Conservation (phyloP, 2,113 vertebrate species). For the Rousettus leschenaultii region DNA sequence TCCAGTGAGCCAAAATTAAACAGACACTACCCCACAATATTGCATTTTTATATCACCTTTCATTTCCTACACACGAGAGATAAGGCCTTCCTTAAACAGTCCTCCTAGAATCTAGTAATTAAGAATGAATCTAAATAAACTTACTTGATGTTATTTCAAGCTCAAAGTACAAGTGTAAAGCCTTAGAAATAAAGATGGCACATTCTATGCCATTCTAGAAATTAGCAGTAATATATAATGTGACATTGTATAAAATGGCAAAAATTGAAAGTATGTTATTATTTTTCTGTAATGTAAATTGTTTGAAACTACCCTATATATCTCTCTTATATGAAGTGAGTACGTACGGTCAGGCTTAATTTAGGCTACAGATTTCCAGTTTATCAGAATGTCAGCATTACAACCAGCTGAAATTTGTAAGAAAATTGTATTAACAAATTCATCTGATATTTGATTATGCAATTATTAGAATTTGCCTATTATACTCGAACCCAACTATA, state of each 20-base stretch:
- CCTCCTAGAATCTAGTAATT: slow-evolving; percentile 18
- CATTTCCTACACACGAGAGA: not conserved
- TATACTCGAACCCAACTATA: not conserved
- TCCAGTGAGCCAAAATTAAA: slow-evolving; percentile 62
- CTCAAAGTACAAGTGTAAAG: not conserved
- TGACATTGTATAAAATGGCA: slow-evolving; percentile 8
- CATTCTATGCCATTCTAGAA: not conserved
- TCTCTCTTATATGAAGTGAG: not conserved
- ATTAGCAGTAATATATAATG: not conserved
- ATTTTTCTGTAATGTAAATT: not conserved
- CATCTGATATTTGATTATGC: not conserved
- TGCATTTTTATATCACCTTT: slow-evolving; percentile 48
- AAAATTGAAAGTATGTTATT: not conserved
- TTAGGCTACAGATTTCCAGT: not conserved
- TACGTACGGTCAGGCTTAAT: not conserved
- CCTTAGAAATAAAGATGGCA: not conserved
- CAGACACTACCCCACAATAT: not conserved
- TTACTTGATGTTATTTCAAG: slow-evolving; percentile 14
- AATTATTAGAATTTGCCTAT: not conserved
- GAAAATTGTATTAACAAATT: not conserved
- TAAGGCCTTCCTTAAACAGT: slow-evolving; percentile 2
- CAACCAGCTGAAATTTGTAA: not conserved
- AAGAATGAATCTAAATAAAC: slow-evolving; percentile 22
- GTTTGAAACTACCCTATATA: not conserved
- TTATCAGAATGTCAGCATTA: not conserved